Evolutionary conservation across 2,113 vertebrate genomes (phyloP), one percentile per base, ranked within the genome.

Genomic region (Etheostoma spectabile): DNA sequence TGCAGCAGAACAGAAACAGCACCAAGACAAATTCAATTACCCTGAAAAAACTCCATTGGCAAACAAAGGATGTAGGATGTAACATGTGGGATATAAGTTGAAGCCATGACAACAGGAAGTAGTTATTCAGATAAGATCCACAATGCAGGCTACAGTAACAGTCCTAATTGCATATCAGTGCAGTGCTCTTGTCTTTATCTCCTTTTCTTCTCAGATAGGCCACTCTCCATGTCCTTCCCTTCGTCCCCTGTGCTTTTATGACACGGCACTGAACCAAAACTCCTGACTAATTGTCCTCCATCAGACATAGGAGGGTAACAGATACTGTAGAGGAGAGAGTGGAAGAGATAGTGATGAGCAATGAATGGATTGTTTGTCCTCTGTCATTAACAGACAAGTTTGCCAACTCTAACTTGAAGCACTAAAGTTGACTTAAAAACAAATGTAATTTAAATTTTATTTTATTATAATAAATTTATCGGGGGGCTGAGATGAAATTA

Each of bases 271-370:
- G 62, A 74, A 88, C 63, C 85, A 79, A n/a, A 77, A 71, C 62
- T 66, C 67, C 22, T 66, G 69, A 86, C 81, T 88, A 86, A 82
- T 72, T 46, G 2, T 60, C 68, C 68, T 83, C 55, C 62, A 73
- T 82, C 72, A 72, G 73, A 79, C 15, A 3, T 61, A 74, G 67
- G 35, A 51, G 52, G 38, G 60, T 21, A 79, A 85, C 38, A 67
- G 52, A 86, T 61, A 82, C 14, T 14, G 52, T 61, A 59, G 53
- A 75, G 51, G 42, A 57, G 53, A 69, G 52, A 65, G 35, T 71
- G 73, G 57, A 77, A 45, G 67, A 79, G 80, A 86, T 67, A 74
- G 60, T 79, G 74, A 80, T 78, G 70, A 91, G 68, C 69, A 80
- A 62, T 69, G 88, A 69, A 84, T 70, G 78, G 56, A 30, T 30